Evolutionary conservation across 2,113 vertebrate species (phyloP), one percentile per base, ranked within the genome.

Genomic region (Glaucidium brasilianum): DNA sequence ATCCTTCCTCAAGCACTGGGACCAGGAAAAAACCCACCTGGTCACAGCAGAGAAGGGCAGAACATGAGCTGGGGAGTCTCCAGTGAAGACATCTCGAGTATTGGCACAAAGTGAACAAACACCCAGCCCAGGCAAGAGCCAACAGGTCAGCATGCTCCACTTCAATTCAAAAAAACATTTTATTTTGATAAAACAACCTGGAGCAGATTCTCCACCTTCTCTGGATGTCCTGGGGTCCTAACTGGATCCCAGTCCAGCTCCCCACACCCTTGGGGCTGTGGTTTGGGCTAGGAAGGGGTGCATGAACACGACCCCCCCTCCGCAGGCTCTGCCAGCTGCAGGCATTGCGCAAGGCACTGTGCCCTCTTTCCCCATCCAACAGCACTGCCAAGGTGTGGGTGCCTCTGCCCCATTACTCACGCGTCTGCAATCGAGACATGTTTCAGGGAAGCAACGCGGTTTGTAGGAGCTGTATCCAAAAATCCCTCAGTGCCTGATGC

Each of bases 341-440:
- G n/a, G 32, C 5, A 1, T 11, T 39, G 68, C 2, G 5, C 55
- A 47, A 63, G 53, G 82, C 62, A 17, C 56, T 0, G 0, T 14
- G 56, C 16, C 34, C 82, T 64, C 53, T 7, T 22, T 58, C 77
- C 39, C 62, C 81, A 47, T 4, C 39, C 81, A 43, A 25, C 43
- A 58, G 47, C 74, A 39, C 4, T 0, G 5, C 4, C 1, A 18
- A 83, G 53, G 35, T 1, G 34, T 47, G 85, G 62, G 6, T 26
- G 75, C 25, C 82, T 84, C 87, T 75, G 69, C 69, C 88, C 68
- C 88, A 63, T 77, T 10, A 88, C 32, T 80, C 88, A 88, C 3
- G 0, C 4, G 1, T 3, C 83, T 68, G 88, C 43, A 53, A 85
- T 3, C 1, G 0, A 53, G 74, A 67, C 1, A 0, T 5, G 25